phyloP scores from a whole-genome alignment of 2,888 invertebrate genomes.

The Campoplex capitator region DNA sequence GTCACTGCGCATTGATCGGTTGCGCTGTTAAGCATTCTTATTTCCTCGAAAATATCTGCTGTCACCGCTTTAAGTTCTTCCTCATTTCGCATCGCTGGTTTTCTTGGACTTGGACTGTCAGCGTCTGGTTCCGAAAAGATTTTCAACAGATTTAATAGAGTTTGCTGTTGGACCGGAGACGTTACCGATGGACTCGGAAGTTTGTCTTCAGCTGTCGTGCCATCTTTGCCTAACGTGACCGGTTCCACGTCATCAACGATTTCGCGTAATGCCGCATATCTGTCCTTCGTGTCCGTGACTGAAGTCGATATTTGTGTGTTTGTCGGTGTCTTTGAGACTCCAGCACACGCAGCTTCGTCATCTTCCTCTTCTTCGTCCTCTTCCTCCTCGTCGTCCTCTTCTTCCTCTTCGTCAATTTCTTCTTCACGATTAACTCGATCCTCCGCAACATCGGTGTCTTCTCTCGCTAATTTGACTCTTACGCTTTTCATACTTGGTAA shows the following conservation, averaged over 20 bases:
- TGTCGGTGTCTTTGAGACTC: slow-evolving; percentile 74
- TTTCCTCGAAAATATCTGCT: slow-evolving; percentile 83
- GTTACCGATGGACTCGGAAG: slow-evolving; percentile 52
- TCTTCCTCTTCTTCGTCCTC: slow-evolving; percentile 72
- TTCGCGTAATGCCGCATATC: slow-evolving; percentile 93
- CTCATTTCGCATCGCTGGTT: slow-evolving; percentile 71
- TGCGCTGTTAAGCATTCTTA: slow-evolving; percentile 80
- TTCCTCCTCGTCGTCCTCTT: slow-evolving; percentile 65
- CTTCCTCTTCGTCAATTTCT: slow-evolving; percentile 63
- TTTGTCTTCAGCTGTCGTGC: slow-evolving; percentile 66
- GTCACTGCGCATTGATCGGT: slow-evolving; percentile 67
- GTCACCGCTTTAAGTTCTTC: slow-evolving; percentile 76
- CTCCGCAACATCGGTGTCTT: slow-evolving; percentile 19
- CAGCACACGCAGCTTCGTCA: slow-evolving; percentile 70
- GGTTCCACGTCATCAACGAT: slow-evolving; percentile 86
- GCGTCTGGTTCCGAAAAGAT: slow-evolving; percentile 78
- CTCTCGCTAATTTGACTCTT: slow-evolving; percentile 40
- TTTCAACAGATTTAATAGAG: slow-evolving; percentile 78
- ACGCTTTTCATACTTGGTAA: slow-evolving; percentile 35
- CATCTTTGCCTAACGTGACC: slow-evolving; percentile 54
- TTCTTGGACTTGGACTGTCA: slow-evolving; percentile 73
- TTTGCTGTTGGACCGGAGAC: slow-evolving; percentile 70
- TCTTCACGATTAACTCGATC: slow-evolving; percentile 46
- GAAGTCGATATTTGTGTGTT: slow-evolving; percentile 85
- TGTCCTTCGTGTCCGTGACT: slow-evolving; percentile 87